Conservation (phyloP, 2,888 invertebrate species). For the Scrobipalpa costella region DNA sequence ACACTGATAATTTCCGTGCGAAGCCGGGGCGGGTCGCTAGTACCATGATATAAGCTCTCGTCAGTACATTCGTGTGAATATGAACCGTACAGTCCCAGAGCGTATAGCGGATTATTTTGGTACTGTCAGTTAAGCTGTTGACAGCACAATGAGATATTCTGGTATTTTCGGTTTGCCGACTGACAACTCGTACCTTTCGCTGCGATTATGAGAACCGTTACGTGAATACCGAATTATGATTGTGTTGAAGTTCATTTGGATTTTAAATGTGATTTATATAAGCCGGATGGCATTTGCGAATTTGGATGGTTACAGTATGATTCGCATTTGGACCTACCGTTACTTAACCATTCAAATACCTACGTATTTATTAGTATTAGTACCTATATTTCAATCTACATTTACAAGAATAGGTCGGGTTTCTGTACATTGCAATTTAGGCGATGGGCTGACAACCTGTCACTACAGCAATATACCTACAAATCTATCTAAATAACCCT, state of each 20-base stretch:
- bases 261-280: neutral
- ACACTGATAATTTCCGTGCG: too few relatives aligned
- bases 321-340: too few relatives aligned
- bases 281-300: neutral
- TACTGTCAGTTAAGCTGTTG: slow-evolving; percentile 74
- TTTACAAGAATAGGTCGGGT: too few relatives aligned
- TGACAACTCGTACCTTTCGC: slow-evolving; percentile 44
- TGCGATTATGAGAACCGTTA: slow-evolving; percentile 53
- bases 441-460: too few relatives aligned
- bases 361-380: too few relatives aligned
- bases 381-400: too few relatives aligned
- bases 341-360: too few relatives aligned
- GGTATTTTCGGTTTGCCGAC: slow-evolving; percentile 62
- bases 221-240: slow-evolving; percentile 23
- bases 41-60: too few relatives aligned
- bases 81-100: slow-evolving; percentile 49
- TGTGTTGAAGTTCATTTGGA: neutral
- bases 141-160: slow-evolving; percentile 74
- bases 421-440: too few relatives aligned
- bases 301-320: neutral
- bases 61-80: slow-evolving; percentile 54
- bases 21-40: too few relatives aligned
- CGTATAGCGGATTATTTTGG: slow-evolving; percentile 72
- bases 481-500: too few relatives aligned
- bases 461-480: too few relatives aligned